Percentiles rank a stretch among this genome's conserved stretches.
Conservation (phyloP, 1,140 invertebrate genomes). For the Rhagoletis pomonella region DNA sequence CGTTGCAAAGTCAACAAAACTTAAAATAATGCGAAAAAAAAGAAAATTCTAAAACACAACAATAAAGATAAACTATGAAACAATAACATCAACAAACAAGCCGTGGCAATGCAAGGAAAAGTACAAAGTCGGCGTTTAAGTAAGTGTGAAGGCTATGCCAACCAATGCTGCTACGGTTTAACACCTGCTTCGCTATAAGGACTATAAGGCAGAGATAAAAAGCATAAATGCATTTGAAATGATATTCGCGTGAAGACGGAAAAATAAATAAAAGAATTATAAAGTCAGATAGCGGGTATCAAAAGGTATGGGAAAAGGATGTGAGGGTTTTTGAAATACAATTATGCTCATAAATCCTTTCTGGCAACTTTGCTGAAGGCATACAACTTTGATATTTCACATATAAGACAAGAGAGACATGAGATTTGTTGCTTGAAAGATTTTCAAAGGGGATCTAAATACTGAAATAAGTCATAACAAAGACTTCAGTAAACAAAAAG, state of each 20-base stretch:
- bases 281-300: neutral
- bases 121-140: conserved; percentile 52
- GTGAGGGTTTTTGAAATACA: neutral
- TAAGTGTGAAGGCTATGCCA: conserved; percentile 31
- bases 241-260: neutral
- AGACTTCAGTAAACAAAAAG: conserved; percentile 57
- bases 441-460: neutral
- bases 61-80: conserved; percentile 28
- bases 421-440: neutral
- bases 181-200: conserved; percentile 60
- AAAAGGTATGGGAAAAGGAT: neutral
- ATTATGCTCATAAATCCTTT: neutral
- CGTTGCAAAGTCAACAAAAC: conserved; percentile 46
- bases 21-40: neutral
- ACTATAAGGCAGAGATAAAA: neutral
- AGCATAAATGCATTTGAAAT: conserved; percentile 33
- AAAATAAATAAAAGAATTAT: neutral
- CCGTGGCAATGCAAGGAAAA: neutral
- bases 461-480: neutral
- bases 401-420: neutral
- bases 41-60: neutral
- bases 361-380: conserved; percentile 55
- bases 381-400: conserved; percentile 15
- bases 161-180: conserved; percentile 54
- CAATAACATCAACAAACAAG: conserved; percentile 47